phyloP scores from a whole-genome alignment of 2,113 vertebrate species.

The Mixornis gularis region DNA sequence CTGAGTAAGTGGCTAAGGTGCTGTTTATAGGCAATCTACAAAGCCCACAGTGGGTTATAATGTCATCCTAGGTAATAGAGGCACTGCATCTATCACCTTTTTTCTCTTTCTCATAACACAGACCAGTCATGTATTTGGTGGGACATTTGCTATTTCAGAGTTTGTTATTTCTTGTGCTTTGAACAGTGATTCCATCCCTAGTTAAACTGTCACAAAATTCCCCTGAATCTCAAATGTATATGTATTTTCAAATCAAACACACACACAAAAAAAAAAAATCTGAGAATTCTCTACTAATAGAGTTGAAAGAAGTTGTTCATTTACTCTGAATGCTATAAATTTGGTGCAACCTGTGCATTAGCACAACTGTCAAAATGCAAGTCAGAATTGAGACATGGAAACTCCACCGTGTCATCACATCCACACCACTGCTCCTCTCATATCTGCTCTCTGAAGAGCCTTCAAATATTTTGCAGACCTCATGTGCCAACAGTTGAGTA shows the following conservation, averaged over 20 bases:
- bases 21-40: rapidly evolving
- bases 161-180: background rate
- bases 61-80: background rate
- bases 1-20: background rate
- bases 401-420: background rate
- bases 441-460: background rate
- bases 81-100: background rate
- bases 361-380: background rate
- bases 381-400: background rate
- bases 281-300: background rate
- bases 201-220: background rate
- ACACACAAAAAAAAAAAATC: background rate
- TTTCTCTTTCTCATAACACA: background rate
- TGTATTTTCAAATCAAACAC: background rate
- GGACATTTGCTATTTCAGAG: background rate
- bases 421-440: background rate
- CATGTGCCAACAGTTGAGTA: background rate
- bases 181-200: background rate
- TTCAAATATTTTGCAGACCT: background rate
- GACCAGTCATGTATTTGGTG: background rate
- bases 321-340: background rate
- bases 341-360: background rate
- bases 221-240: background rate
- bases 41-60: background rate
- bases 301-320: background rate